A percentile compares a stretch with the other conserved stretches of the same genome.
These are phyloP conservation scores for Mastomys coucha DNA, from an alignment of 2,113 vertebrate species.

Conservation along the genomic window DNA sequence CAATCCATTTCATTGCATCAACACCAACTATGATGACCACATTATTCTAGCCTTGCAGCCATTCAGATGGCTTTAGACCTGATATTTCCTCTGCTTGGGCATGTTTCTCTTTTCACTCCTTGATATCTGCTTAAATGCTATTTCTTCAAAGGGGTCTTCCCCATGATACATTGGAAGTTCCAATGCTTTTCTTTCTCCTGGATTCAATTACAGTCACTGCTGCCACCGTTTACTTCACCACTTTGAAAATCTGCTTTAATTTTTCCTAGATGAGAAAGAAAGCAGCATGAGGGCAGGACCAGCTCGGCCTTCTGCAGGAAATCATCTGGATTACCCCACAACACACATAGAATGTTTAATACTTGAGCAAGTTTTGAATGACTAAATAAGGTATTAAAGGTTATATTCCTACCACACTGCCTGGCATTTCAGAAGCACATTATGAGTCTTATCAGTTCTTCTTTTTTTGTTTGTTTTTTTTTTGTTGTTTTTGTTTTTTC, in stretches of 20 bases:
- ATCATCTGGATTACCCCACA: not conserved
- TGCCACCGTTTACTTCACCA: not conserved
- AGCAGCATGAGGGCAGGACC: not conserved
- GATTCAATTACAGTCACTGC: not conserved
- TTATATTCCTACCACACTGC: not conserved
- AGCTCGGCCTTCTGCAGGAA: not conserved
- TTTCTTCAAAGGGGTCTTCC: constrained; percentile 1
- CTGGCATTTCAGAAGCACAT: not conserved
- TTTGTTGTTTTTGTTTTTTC: too few species aligned
- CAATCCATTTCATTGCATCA: not conserved
- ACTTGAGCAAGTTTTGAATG: not conserved
- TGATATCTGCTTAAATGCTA: not conserved
- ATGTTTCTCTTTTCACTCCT: fast-evolving
- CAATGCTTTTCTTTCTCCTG: not conserved
- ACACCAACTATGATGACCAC: fast-evolving
- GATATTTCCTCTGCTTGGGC: not conserved
- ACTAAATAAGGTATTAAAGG: not conserved
- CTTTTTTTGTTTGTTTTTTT: too few species aligned
- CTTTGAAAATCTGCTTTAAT: not conserved
- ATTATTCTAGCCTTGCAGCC: not conserved
- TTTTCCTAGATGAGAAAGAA: not conserved
- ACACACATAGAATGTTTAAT: not conserved
- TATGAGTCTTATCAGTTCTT: not conserved
- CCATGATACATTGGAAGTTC: not conserved
- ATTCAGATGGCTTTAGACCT: not conserved